Evolutionary conservation across 2,797 vertebrate species (phyloP).

Genomic region (Lophius americanus): DNA sequence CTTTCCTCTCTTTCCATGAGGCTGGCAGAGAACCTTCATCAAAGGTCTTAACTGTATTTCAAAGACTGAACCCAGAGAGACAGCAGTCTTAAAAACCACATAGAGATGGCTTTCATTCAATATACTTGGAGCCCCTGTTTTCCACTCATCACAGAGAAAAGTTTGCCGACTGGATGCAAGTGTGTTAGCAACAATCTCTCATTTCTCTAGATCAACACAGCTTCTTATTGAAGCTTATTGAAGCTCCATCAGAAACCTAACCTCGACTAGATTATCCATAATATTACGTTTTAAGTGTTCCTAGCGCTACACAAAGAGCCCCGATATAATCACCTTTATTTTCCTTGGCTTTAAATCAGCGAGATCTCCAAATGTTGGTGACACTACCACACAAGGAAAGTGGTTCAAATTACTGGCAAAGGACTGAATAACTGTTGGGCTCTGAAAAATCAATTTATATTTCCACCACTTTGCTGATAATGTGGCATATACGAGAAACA

Average conservation of each 20-base stretch:
- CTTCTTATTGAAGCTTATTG: slow-evolving; percentile 71
- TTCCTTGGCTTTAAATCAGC: slow-evolving; percentile 88
- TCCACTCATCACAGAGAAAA: slow-evolving; percentile 84
- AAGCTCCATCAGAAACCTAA: slow-evolving; percentile 65
- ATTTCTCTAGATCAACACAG: slow-evolving; percentile 70
- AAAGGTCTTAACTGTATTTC: slow-evolving; percentile 87
- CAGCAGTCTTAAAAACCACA: slow-evolving; percentile 83
- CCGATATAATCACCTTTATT: slow-evolving; percentile 89
- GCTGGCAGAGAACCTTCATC: slow-evolving; percentile 82
- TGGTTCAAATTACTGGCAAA: slow-evolving; percentile 74
- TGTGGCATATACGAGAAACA: slow-evolving; percentile 46
- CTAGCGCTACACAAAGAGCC: slow-evolving; percentile 87
- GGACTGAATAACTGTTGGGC: slow-evolving; percentile 57
- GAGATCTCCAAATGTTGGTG: slow-evolving; percentile 82
- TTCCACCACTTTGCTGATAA: slow-evolving; percentile 53
- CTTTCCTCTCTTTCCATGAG: slow-evolving; percentile 80
- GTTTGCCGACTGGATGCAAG: slow-evolving; percentile 78
- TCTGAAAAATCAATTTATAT: slow-evolving; percentile 57
- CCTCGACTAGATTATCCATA: slow-evolving; percentile 65
- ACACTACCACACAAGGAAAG: slow-evolving; percentile 84
- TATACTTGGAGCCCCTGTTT: slow-evolving; percentile 82
- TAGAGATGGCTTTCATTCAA: slow-evolving; percentile 82
- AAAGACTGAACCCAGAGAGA: slow-evolving; percentile 81
- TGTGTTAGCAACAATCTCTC: slow-evolving; percentile 77
- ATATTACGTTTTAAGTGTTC: slow-evolving; percentile 85